Evolutionary conservation across 2,797 vertebrate species (phyloP), one percentile per base, ranked within the genome.

Genomic region (Apogon talboti): DNA sequence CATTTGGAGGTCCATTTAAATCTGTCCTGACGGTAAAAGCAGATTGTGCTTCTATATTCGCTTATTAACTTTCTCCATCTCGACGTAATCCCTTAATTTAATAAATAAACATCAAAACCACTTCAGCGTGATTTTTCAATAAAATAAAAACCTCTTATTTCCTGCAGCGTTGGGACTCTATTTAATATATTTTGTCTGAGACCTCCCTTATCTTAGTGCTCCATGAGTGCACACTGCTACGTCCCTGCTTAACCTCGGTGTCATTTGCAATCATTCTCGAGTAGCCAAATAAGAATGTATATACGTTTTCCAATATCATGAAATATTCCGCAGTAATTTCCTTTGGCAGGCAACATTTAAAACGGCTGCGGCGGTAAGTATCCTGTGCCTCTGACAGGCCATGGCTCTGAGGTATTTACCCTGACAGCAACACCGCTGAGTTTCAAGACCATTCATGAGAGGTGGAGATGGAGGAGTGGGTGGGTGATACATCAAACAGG

Each of bases 361-460:
- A 88, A 76, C 54, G 71, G 74, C 75, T 80, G 74, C 49, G 0
- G 13, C 43, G 45, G 60, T 19, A 1, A 77, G 78, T 24, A 33
- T 54, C 74, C 76, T 6, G 6, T 78, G 64, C 76, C 42, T 19
- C 65, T 69, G 74, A 78, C 77, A 74, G 69, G 59, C 63, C 14
- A 21, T 55, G 60, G 63, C 83, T 83, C 7, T 3, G 44, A 81
- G 68, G 68, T 82, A 81, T 86, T 87, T 86, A 82, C 68, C 45
- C 68, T 79, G 71, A 79, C 80, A 85, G 81, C 51, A 60, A 66
- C 60, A 78, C 76, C 61, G 64, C 77, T 66, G 61, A 74, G 75
- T 86, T 84, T 75, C 49, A 62, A 65, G 43, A 50, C 40, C 33
- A 37, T 75, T 69, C 69, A 66, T 74, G 71, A 62, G 66, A 52